These are phyloP conservation scores for Drosophila percnosoma DNA, from an alignment of 2,888 invertebrate genomes.

Conservation along the genomic window DNA sequence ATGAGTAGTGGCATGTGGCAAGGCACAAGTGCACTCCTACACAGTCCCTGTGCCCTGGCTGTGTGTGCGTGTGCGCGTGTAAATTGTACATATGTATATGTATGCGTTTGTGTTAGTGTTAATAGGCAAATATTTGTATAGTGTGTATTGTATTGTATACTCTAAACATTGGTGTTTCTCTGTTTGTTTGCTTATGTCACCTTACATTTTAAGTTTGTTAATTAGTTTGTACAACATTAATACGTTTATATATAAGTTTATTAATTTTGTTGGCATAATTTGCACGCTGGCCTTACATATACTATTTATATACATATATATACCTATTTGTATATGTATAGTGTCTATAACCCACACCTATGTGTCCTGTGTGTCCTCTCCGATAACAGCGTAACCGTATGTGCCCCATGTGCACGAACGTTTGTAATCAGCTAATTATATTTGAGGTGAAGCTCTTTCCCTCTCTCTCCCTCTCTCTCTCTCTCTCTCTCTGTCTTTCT, in stretches of 20 bases:
- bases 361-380: constrained; percentile 7
- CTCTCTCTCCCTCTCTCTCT: not conserved
- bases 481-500: not conserved
- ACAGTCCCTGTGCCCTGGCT: not conserved
- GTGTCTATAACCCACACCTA: not conserved
- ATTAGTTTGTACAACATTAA: not conserved
- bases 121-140: constrained; percentile 45
- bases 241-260: constrained; percentile 3
- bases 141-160: constrained; percentile 37
- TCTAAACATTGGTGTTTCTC: constrained; percentile 26
- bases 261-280: constrained; percentile 21
- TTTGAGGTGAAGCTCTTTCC: constrained; percentile 5
- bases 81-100: constrained; percentile 43
- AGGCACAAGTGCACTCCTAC: not conserved
- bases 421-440: constrained; percentile 24
- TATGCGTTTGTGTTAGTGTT: constrained; percentile 45
- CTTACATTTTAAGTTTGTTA: constrained; percentile 24
- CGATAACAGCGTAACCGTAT: constrained; percentile 7
- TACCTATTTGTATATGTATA: not conserved
- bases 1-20: constrained; percentile 2
- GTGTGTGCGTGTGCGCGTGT: constrained; percentile 17
- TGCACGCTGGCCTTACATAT: constrained; percentile 2
- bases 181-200: not conserved
- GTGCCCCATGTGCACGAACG: constrained; percentile 5
- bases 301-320: not conserved